Evolutionary conservation across 2,888 invertebrate species (phyloP), one percentile per base, ranked within the genome.

Genomic region (Protodeltote pygarga): DNA sequence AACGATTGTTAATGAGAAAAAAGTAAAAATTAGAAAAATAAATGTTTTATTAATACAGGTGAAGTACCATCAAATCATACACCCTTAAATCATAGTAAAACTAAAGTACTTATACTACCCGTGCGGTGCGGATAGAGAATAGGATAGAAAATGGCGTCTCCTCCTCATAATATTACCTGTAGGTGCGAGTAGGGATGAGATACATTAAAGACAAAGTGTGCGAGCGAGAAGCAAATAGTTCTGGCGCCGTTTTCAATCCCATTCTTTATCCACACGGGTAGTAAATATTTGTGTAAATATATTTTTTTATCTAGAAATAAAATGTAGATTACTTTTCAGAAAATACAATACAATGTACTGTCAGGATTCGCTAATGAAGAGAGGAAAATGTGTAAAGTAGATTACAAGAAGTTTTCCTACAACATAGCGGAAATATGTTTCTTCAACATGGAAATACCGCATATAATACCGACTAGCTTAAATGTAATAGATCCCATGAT

Each of bases 401-500:
- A 70, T 25, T 65, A 76, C 42, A 80, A 63, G 21, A 73, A 81
- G 20, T 73, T 87, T 37, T 63, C 69, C n/a, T 74, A 71, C 17
- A 57, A 71, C 5, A 62, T 65, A 20, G 71, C 75, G 3, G 87
- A 89, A 68, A 66, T 68, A 11, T 83, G 75, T 51, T 50, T 61
- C 15, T 66, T 90, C 20, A 60, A 65, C n/a, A 81, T 91, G 78
- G 79, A 83, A 42, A 77, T 90, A 52, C 91, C 91, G 3, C 71
- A 80, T 50, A 37, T 80, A 9, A 49, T 71, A 15, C 87, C 90
- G n/a, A 81, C 89, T 11, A 88, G 83, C 54, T 60, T 85, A 21
- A 69, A 85, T 62, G 41, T 76, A 13, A 50, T 38, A 21, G 73
- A 85, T 29, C 76, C 82, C 5, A 84, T 87, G 79, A 75, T 91